phyloP scores from a whole-genome alignment of 2,113 vertebrate genomes.

The Callipepla californica region DNA sequence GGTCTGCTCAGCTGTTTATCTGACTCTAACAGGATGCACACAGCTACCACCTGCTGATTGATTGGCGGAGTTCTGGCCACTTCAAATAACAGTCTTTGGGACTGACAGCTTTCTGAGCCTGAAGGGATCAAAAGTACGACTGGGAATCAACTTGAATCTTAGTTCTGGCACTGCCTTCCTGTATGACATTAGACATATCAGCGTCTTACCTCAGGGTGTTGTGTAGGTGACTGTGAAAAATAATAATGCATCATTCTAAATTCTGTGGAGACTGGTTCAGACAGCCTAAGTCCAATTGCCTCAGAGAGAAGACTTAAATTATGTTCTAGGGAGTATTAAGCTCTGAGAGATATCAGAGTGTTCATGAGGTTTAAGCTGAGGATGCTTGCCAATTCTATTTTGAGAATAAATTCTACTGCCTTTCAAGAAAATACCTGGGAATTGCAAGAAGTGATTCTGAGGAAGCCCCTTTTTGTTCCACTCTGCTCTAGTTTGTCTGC shows the following conservation, averaged over 20 bases:
- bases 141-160: constrained; percentile 26
- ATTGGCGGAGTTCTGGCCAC: constrained; percentile 16
- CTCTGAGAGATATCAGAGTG: constrained; percentile 27
- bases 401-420: constrained; percentile 6
- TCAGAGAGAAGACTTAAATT: constrained; percentile 37
- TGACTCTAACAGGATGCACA: constrained; percentile 19
- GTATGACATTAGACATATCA: constrained; percentile 27
- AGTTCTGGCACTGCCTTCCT: not conserved
- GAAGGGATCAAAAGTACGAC: not conserved
- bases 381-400: constrained; percentile 50
- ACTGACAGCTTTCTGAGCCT: not conserved
- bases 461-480: not conserved
- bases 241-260: constrained; percentile 45
- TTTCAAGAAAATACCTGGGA: constrained; percentile 35
- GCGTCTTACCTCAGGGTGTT: constrained; percentile 28
- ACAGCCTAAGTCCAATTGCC: not conserved
- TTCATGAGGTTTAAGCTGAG: constrained; percentile 34
- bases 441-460: not conserved
- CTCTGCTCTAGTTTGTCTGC: not conserved
- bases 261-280: constrained; percentile 17
- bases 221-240: constrained; percentile 59
- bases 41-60: not conserved
- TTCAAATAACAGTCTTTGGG: not conserved
- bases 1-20: constrained; percentile 37
- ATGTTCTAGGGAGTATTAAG: constrained; percentile 31